These are phyloP conservation scores for Tupiocoris notatus DNA, from an alignment of 2,888 invertebrate genomes.

Conservation along the genomic window DNA sequence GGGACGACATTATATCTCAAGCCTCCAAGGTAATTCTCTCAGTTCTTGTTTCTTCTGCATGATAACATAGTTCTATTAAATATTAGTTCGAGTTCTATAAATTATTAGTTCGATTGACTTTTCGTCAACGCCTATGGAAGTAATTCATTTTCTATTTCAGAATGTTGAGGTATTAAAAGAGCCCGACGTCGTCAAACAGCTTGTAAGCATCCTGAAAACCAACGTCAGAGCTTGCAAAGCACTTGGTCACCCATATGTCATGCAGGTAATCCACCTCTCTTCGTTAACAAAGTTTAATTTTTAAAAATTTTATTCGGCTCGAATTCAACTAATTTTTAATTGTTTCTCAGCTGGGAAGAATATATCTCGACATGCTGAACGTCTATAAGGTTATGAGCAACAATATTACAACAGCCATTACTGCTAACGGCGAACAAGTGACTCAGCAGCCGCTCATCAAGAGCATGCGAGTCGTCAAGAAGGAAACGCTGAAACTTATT, in stretches of 20 bases:
- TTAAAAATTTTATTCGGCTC: not conserved
- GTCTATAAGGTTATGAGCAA: constrained; percentile 95
- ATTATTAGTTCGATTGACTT: too few relatives aligned
- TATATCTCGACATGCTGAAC: constrained; percentile 98
- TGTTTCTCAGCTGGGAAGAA: constrained; percentile 76
- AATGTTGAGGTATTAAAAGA: constrained; percentile 96
- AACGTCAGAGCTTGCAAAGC: constrained; percentile 99
- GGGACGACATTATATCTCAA: constrained; percentile 97
- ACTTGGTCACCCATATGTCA: constrained; percentile 92
- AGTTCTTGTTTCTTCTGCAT: not conserved
- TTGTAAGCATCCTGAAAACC: constrained; percentile 96
- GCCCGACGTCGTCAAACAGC: constrained; percentile 93
- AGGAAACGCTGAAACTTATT: constrained; percentile 95
- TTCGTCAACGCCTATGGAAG: too few relatives aligned
- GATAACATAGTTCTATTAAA: too few relatives aligned
- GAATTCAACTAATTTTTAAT: not conserved
- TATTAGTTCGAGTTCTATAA: too few relatives aligned
- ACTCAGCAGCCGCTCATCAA: constrained; percentile 97
- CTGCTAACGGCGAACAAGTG: constrained; percentile 91
- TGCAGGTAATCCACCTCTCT: constrained; percentile 57
- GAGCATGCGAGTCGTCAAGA: constrained; percentile 97
- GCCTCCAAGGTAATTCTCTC: constrained; percentile 69
- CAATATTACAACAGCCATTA: constrained; percentile 91
- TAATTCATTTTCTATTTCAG: too few relatives aligned
- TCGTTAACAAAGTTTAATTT: too few relatives aligned